Base-by-base conservation (phyloP, 2,113 vertebrate genomes). In the Poecile atricapillus region DNA sequence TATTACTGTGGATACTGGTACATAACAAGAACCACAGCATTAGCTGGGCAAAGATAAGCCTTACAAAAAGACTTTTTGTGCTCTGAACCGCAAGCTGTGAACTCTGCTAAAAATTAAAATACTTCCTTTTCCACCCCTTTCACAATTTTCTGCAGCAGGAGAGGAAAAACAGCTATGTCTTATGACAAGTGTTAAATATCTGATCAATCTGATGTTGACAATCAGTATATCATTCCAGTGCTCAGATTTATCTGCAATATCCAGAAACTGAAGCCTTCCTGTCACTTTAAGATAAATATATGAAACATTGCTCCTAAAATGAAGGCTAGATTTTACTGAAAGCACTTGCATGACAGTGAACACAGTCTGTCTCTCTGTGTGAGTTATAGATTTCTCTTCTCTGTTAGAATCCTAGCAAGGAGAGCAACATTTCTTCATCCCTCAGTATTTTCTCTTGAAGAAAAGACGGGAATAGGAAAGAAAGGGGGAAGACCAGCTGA, bases 1-100 rank as follows among this genome's bases (percentile, higher is more conserved):
- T 95, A 94, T 25, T 91, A 62, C 37, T 96, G 94, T 70, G 92
- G 81, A 0, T 84, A 78, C 7, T 94, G 77, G 75, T 0, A 16
- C 0, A 10, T 39, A 39, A 39, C 11, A 28, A 0, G 5, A 0
- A 3, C 1, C 92, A 96, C 95, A 76, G 27, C 1, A 1, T 43
- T 16, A 56, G 11, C 0, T 3, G 2, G 22, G 43, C 43, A 46
- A 64, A 91, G 63, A 43, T 9, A 43, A 89, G 41, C 41, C 3
- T 1, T 19, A 44, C 84, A 73, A 87, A 94, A 94, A 87, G 6
- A 21, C 8, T 4, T 6, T 47, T 30, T 55, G 12, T 5, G 1
- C 30, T 63, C 47, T 82, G n/a, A 95, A 90, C 49, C 5, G 0
- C 68, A 69, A 73, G 15, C 10, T 49, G 24, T 70, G 44, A 79